A percentile compares a stretch with the other conserved stretches of the same genome.
Evolutionary conservation across 2,888 invertebrate genomes (phyloP).

Genomic region (Abrostola triplasia): DNA sequence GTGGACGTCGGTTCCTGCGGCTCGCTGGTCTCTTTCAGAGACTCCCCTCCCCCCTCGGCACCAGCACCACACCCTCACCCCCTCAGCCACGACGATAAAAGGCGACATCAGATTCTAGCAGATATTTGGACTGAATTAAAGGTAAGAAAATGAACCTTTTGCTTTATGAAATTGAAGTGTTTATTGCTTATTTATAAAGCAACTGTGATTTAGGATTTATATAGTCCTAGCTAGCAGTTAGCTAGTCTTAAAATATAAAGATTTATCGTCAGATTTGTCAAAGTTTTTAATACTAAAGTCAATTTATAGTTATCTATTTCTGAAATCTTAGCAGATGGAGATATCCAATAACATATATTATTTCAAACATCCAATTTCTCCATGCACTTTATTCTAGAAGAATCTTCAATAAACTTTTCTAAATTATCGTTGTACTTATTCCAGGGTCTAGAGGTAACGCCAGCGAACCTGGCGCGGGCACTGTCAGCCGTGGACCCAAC

Average conservation of each 20-base stretch:
- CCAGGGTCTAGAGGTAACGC: conserved; percentile 89
- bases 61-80: conserved; percentile 84
- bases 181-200: too few relatives aligned
- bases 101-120: conserved; percentile 89
- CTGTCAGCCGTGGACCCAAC: conserved; percentile 90
- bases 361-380: too few relatives aligned
- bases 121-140: conserved; percentile 90
- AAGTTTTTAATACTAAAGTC: too few relatives aligned
- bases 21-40: conserved; percentile 84
- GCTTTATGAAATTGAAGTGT: not conserved
- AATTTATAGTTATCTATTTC: too few relatives aligned
- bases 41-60: conserved; percentile 82
- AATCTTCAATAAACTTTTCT: not conserved
- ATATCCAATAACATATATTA: too few relatives aligned
- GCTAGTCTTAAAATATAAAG: too few relatives aligned
- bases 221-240: too few relatives aligned
- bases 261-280: too few relatives aligned
- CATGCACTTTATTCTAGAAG: too few relatives aligned
- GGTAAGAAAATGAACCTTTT: conserved; percentile 59
- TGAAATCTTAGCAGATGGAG: too few relatives aligned
- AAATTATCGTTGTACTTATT: conserved; percentile 30
- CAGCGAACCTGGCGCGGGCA: conserved; percentile 89
- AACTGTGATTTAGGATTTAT: too few relatives aligned
- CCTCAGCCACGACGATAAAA: conserved; percentile 89
- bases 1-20: conserved; percentile 84